Evolutionary conservation across 2,797 vertebrate genomes (phyloP).

Genomic region (Centroberyx gerrardi): DNA sequence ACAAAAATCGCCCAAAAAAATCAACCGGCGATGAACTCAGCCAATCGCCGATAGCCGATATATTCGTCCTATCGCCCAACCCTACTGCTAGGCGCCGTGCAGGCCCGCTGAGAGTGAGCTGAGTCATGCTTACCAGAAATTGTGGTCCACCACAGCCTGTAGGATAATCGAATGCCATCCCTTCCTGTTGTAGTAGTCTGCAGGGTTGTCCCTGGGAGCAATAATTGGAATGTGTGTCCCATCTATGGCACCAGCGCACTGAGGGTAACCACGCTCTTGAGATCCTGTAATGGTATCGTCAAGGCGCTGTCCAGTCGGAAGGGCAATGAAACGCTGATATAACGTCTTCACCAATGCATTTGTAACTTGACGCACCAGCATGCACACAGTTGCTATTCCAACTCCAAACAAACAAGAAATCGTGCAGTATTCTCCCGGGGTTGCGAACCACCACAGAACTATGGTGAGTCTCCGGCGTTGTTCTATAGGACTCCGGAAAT

Average conservation of each 20-base stretch:
- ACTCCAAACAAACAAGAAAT: conserved; percentile 65
- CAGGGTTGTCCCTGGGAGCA: conserved; percentile 40
- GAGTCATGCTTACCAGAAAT: conserved; percentile 28
- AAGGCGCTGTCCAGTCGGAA: conserved; percentile 47
- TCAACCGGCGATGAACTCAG: too few relatives aligned
- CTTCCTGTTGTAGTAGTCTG: conserved; percentile 55
- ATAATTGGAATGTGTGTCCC: conserved; percentile 61
- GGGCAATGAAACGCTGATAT: conserved; percentile 41
- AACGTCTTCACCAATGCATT: conserved; percentile 51
- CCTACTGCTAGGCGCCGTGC: too few relatives aligned
- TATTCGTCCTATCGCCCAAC: too few relatives aligned
- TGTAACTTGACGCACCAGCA: conserved; percentile 57
- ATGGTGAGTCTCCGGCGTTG: conserved; percentile 62
- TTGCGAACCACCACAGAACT: conserved; percentile 61
- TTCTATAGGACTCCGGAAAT: conserved; percentile 57
- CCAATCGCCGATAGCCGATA: too few relatives aligned
- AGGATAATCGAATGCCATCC: conserved; percentile 69
- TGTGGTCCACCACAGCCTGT: conserved; percentile 68
- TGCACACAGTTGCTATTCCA: conserved; percentile 48
- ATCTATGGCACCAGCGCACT: conserved; percentile 66
- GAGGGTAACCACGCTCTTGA: conserved; percentile 57
- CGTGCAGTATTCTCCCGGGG: conserved; percentile 53
- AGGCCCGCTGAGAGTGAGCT: too few relatives aligned
- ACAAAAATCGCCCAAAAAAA: too few relatives aligned
- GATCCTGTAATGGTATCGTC: conserved; percentile 52